A percentile compares a stretch with the other conserved stretches of the same genome.
Conservation (phyloP, 2,113 vertebrate genomes). For the Heterotilapia buettikoferi region DNA sequence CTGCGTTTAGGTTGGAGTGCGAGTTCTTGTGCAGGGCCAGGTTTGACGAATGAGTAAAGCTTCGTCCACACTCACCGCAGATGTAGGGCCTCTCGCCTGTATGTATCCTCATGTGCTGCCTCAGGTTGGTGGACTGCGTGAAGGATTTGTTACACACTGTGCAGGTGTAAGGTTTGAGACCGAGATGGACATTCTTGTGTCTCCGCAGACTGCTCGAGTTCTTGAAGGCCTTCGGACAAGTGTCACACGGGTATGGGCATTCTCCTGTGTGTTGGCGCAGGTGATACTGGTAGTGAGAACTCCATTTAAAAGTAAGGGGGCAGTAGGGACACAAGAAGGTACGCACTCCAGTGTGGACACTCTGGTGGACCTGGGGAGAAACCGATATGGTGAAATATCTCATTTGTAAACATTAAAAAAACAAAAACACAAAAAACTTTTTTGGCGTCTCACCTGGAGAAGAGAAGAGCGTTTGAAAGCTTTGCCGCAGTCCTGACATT, state of each 20-base stretch:
- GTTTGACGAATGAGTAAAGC: conserved; percentile 87
- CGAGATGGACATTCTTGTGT: conserved; percentile 87
- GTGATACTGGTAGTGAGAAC: conserved; percentile 94
- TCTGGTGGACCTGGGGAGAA: conserved; percentile 69
- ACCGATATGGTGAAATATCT: neutral
- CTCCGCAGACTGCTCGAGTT: conserved; percentile 87
- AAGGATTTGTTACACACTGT: conserved; percentile 83
- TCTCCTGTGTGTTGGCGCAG: conserved; percentile 90
- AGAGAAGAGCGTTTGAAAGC: conserved; percentile 90
- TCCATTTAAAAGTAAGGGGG: conserved; percentile 90
- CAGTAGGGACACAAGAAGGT: conserved; percentile 87
- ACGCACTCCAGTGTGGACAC: conserved; percentile 85
- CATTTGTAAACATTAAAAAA: neutral
- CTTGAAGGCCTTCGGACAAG: conserved; percentile 90
- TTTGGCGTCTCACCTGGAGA: conserved; percentile 74
- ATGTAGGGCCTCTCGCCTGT: conserved; percentile 78
- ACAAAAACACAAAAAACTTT: neutral
- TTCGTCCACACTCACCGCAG: conserved; percentile 71
- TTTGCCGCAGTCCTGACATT: conserved; percentile 85
- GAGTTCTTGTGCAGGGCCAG: conserved; percentile 78
- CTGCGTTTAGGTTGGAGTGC: conserved; percentile 52
- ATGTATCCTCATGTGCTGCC: conserved; percentile 88
- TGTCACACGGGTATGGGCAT: conserved; percentile 84
- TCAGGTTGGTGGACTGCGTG: conserved; percentile 87
- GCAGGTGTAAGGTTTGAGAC: conserved; percentile 84